These are phyloP conservation scores for Diadegma fenestrale DNA, from an alignment of 2,888 invertebrate species.

Conservation along the genomic window DNA sequence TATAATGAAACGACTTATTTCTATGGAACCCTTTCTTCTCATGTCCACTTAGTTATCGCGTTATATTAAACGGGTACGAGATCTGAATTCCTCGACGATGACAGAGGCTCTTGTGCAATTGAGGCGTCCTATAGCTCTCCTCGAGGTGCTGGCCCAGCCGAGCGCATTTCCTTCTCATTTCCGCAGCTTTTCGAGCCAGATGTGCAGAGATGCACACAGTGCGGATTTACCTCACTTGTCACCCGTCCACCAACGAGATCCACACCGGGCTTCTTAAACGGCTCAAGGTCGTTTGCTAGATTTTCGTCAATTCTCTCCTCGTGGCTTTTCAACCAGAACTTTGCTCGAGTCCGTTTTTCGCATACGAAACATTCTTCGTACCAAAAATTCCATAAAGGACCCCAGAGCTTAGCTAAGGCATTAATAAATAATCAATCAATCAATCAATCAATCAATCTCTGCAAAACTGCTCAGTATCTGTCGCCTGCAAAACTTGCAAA, in stretches of 20 bases:
- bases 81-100: slow-evolving; percentile 75
- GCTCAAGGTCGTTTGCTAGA: slow-evolving; percentile 62
- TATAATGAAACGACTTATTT: slow-evolving; percentile 29
- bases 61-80: slow-evolving; percentile 66
- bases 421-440: too few species aligned
- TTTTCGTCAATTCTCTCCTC: slow-evolving; percentile 32
- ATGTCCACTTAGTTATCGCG: slow-evolving; percentile 37
- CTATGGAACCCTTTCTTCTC: slow-evolving; percentile 17
- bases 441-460: not conserved
- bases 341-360: slow-evolving; percentile 8
- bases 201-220: slow-evolving; percentile 40
- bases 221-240: slow-evolving; percentile 38
- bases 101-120: slow-evolving; percentile 67
- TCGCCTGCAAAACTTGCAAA: not conserved
- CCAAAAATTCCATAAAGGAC: too few species aligned
- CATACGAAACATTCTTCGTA: too few species aligned
- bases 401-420: too few species aligned
- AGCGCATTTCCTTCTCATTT: slow-evolving; percentile 60
- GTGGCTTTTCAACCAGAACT: slow-evolving; percentile 12
- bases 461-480: not conserved
- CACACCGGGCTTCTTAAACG: slow-evolving; percentile 52
- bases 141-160: slow-evolving; percentile 28
- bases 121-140: slow-evolving; percentile 18
- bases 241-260: slow-evolving; percentile 23
- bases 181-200: slow-evolving; percentile 65